These are phyloP conservation scores for Lordiphosa andalusiaca DNA, from an alignment of 2,888 invertebrate species.

Conservation along the genomic window DNA sequence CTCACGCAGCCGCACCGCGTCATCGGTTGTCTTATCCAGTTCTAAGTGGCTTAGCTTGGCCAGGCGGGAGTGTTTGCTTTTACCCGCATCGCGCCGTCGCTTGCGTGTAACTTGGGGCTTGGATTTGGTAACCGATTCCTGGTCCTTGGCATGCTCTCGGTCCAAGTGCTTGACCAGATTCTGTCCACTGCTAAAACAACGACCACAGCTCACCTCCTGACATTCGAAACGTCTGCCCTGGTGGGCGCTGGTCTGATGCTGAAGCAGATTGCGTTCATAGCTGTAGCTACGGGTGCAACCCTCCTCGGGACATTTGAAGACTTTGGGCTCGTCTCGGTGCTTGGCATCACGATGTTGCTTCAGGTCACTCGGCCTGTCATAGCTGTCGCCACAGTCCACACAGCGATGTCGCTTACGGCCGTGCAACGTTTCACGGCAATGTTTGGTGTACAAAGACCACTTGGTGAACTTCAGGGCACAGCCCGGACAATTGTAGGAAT, in stretches of 20 bases:
- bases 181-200: constrained; percentile 70
- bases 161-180: constrained; percentile 65
- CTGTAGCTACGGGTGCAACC: constrained; percentile 81
- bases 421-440: constrained; percentile 72
- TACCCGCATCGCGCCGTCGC: constrained; percentile 75
- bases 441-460: constrained; percentile 69
- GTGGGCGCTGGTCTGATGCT: constrained; percentile 82
- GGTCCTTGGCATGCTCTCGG: constrained; percentile 48
- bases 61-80: constrained; percentile 61
- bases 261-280: constrained; percentile 82
- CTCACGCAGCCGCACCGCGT: constrained; percentile 56
- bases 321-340: constrained; percentile 53
- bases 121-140: background rate
- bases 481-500: constrained; percentile 78
- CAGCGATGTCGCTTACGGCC: constrained; percentile 81
- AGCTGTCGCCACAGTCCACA: constrained; percentile 81
- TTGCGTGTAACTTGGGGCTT: constrained; percentile 36
- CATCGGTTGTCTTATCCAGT: constrained; percentile 62
- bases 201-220: constrained; percentile 66
- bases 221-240: constrained; percentile 81
- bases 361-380: constrained; percentile 81
- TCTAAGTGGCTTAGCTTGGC: constrained; percentile 66
- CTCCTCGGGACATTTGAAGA: constrained; percentile 75
- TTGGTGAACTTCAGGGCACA: constrained; percentile 79
- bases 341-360: constrained; percentile 79